phyloP scores from a whole-genome alignment of 37 sponge, comb jelly and placozoan species.

The Diacarnus erythraeanus region DNA sequence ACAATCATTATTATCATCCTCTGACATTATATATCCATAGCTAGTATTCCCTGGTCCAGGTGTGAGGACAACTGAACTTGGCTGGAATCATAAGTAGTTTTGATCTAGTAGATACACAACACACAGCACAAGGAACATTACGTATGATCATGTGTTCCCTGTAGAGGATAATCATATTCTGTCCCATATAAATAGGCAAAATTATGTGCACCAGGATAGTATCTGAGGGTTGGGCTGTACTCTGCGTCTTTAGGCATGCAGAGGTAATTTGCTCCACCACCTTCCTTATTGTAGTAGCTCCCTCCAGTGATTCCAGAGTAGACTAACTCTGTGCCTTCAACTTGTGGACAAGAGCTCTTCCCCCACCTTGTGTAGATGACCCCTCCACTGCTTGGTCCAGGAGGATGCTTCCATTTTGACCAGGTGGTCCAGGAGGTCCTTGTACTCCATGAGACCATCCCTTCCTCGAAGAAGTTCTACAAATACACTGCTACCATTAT shows the following conservation, averaged over 20 bases:
- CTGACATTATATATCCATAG: constrained; percentile 36
- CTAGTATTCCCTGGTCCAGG: constrained; percentile 49
- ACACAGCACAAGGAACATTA: constrained; percentile 49
- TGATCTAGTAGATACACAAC: constrained; percentile 11
- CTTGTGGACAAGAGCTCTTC: constrained; percentile 19
- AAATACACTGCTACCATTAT: too few relatives aligned
- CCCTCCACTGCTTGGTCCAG: constrained; percentile 29
- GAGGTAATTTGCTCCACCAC: constrained; percentile 34
- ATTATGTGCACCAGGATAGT: background rate
- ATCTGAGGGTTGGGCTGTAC: constrained; percentile 8
- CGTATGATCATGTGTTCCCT: background rate
- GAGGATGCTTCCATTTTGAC: background rate
- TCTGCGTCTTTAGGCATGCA: constrained; percentile 29
- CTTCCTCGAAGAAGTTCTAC: background rate
- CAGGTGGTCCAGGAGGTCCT: constrained; percentile 14
- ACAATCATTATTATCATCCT: background rate
- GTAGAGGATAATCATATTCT: constrained; percentile 21
- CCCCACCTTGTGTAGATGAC: constrained; percentile 27
- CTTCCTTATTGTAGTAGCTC: background rate
- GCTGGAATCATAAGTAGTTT: constrained; percentile 36
- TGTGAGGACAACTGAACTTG: constrained; percentile 3
- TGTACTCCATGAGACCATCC: background rate
- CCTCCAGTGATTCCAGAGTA: constrained; percentile 33
- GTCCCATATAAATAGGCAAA: constrained; percentile 11
- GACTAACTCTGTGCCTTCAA: constrained; percentile 22